Conservation (phyloP, 2,888 invertebrate species). For the Shargacucullia verbasci region DNA sequence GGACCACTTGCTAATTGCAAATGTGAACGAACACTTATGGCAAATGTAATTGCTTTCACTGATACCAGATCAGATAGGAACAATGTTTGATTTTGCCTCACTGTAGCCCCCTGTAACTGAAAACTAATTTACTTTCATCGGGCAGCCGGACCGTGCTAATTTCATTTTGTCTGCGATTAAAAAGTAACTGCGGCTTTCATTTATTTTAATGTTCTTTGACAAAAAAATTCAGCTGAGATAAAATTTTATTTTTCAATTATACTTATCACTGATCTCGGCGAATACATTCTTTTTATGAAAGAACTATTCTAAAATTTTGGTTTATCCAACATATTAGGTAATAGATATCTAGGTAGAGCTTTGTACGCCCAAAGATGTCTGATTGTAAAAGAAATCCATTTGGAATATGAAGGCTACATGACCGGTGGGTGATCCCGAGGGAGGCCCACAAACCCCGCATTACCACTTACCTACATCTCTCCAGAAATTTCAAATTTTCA, state of each 20-base stretch:
- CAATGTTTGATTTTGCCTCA: slow-evolving; percentile 73
- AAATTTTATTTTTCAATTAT: slow-evolving; percentile 53
- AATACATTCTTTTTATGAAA: slow-evolving; percentile 12
- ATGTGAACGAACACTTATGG: slow-evolving; percentile 87
- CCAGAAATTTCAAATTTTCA: slow-evolving; percentile 44
- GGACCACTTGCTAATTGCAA: slow-evolving; percentile 87
- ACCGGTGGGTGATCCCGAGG: slow-evolving; percentile 48
- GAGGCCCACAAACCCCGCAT: slow-evolving; percentile 48
- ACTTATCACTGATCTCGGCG: slow-evolving; percentile 35
- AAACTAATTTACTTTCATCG: slow-evolving; percentile 63
- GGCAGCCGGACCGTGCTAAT: slow-evolving; percentile 46
- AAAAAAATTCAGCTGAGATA: slow-evolving; percentile 45
- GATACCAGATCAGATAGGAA: slow-evolving; percentile 75
- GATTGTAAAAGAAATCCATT: slow-evolving; percentile 52
- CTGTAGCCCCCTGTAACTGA: slow-evolving; percentile 52
- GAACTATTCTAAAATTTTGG: slow-evolving; percentile 33
- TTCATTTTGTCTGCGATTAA: slow-evolving; percentile 56
- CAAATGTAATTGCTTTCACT: slow-evolving; percentile 86
- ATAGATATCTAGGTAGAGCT: slow-evolving; percentile 21
- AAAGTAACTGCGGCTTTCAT: slow-evolving; percentile 55
- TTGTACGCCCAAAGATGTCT: slow-evolving; percentile 43
- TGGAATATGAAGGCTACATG: slow-evolving; percentile 49
- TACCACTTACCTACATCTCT: slow-evolving; percentile 52
- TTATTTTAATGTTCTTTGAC: slow-evolving; percentile 52
- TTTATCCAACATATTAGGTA: slow-evolving; percentile 33